phyloP scores from a whole-genome alignment of 2,888 invertebrate genomes.

The Drepana falcataria region DNA sequence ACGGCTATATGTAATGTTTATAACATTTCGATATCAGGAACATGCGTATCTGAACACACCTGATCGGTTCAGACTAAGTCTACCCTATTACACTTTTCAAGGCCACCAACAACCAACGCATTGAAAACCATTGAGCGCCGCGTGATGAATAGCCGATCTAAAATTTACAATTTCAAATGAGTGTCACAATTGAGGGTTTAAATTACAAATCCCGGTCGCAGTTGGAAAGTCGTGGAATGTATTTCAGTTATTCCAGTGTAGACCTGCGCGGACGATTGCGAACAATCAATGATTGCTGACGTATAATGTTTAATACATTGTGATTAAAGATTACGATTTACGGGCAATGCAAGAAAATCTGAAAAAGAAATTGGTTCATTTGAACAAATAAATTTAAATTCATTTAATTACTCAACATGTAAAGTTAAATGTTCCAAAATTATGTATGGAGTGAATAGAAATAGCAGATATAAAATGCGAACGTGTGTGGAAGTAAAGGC shows the following conservation, averaged over 20 bases:
- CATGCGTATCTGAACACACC: slow-evolving; percentile 8
- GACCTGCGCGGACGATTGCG: slow-evolving; percentile 30
- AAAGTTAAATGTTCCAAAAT: too few relatives aligned
- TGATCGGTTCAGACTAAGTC: slow-evolving; percentile 9
- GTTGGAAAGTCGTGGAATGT: slow-evolving; percentile 44
- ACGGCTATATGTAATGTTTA: too few relatives aligned
- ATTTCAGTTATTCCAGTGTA: slow-evolving; percentile 29
- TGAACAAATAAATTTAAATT: too few relatives aligned
- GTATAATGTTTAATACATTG: slow-evolving; percentile 44
- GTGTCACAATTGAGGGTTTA: slow-evolving; percentile 48
- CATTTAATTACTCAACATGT: too few relatives aligned
- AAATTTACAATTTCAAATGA: slow-evolving; percentile 59
- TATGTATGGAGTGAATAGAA: too few relatives aligned
- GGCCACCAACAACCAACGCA: slow-evolving; percentile 19
- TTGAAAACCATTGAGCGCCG: slow-evolving; percentile 19
- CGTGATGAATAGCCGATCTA: slow-evolving; percentile 47
- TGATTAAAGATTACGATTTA: slow-evolving; percentile 31
- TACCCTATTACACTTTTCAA: slow-evolving; percentile 16
- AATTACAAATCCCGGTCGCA: slow-evolving; percentile 44
- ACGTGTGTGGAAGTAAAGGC: too few relatives aligned
- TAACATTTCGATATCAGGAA: too few relatives aligned
- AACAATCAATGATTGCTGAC: slow-evolving; percentile 35
- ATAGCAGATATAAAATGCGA: too few relatives aligned
- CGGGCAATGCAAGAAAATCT: slow-evolving; percentile 3
- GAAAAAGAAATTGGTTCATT: too few relatives aligned